Evolutionary conservation across 2,113 vertebrate genomes (phyloP).

Genomic region (Myodes glareolus): DNA sequence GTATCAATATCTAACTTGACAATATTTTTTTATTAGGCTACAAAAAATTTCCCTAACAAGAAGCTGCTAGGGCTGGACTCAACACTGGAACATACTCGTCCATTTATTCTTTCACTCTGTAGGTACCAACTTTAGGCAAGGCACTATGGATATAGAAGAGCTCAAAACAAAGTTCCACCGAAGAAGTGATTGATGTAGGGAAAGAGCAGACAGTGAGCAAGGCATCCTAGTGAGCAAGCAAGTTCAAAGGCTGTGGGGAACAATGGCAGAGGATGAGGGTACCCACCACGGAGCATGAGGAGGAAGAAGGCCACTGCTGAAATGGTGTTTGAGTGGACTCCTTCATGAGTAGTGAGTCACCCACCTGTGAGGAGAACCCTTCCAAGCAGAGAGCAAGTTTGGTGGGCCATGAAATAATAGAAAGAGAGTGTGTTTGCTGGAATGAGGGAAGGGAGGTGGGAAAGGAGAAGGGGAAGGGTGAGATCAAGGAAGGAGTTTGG

Average conservation of each 20-base stretch:
- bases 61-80: neutral
- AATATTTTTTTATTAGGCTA: rapidly evolving
- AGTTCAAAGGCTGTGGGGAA: rapidly evolving
- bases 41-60: neutral
- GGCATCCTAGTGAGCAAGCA: neutral
- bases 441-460: neutral
- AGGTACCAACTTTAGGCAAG: neutral
- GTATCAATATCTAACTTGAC: neutral
- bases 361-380: rapidly evolving
- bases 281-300: rapidly evolving
- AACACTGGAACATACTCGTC: neutral
- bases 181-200: rapidly evolving
- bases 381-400: neutral
- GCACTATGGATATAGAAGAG: neutral
- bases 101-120: neutral
- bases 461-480: neutral
- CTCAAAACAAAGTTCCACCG: neutral
- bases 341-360: neutral
- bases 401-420: neutral
- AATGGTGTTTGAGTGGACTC: too few relatives aligned
- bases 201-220: neutral
- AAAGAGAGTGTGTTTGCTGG: rapidly evolving
- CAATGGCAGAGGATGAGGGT: rapidly evolving
- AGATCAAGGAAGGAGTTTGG: neutral
- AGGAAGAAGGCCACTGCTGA: neutral